phyloP scores from a whole-genome alignment of 1,140 invertebrate species.

The Drosophila bifasciata region DNA sequence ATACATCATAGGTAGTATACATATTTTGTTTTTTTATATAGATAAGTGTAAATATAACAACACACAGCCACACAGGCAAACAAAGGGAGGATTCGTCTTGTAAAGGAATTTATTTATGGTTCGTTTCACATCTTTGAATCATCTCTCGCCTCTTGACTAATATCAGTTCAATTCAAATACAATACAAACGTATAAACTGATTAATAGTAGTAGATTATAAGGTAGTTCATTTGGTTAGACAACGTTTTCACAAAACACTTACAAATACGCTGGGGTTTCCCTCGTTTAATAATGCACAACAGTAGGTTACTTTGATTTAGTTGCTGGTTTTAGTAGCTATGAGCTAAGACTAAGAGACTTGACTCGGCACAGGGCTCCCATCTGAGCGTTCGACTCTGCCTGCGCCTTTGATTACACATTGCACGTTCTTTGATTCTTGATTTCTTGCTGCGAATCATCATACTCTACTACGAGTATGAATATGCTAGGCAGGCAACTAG shows the following conservation, averaged over 20 bases:
- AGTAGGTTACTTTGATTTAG: constrained; percentile 58
- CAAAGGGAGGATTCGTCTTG: constrained; percentile 56
- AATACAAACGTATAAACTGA: constrained; percentile 77
- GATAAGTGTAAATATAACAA: constrained; percentile 16
- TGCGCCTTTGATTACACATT: constrained; percentile 66
- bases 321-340: constrained; percentile 66
- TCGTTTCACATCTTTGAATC: constrained; percentile 32
- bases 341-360: constrained; percentile 69
- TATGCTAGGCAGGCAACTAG: constrained; percentile 50
- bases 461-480: too few relatives aligned
- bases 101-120: constrained; percentile 48
- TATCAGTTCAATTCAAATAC: constrained; percentile 31
- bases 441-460: constrained; percentile 11
- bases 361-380: constrained; percentile 7
- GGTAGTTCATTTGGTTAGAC: constrained; percentile 74
- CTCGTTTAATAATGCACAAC: constrained; percentile 57
- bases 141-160: constrained; percentile 12
- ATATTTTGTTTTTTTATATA: too few relatives aligned
- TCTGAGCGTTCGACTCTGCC: background rate
- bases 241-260: constrained; percentile 78
- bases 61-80: constrained; percentile 58
- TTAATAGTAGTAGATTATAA: constrained; percentile 50
- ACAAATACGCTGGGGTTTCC: constrained; percentile 35
- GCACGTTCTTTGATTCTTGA: constrained; percentile 53
- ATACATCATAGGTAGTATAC: background rate